These are phyloP conservation scores for Synergus gifuensis DNA, from an alignment of 2,888 invertebrate species.

Conservation along the genomic window DNA sequence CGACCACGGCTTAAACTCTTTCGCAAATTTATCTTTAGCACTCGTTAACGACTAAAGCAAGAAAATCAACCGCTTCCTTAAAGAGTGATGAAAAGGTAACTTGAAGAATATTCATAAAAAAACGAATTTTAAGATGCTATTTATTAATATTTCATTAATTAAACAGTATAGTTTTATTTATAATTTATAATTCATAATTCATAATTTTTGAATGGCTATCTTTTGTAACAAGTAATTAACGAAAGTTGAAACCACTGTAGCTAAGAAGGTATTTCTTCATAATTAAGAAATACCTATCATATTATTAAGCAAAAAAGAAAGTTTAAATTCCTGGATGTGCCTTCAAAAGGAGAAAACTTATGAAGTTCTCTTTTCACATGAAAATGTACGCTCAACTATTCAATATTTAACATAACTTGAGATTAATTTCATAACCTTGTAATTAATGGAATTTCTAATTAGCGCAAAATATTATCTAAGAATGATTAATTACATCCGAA, in stretches of 20 bases:
- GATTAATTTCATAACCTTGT: neutral
- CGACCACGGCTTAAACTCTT: neutral
- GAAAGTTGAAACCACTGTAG: conserved; percentile 55
- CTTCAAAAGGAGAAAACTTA: conserved; percentile 67
- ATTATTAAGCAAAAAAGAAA: conserved; percentile 56
- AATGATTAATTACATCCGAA: too few species aligned
- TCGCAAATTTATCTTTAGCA: conserved; percentile 18
- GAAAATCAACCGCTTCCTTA: neutral
- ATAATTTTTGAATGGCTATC: conserved; percentile 14
- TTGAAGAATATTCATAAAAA: too few species aligned
- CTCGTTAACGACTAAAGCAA: neutral
- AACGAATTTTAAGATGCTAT: too few species aligned
- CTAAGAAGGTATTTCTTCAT: conserved; percentile 62
- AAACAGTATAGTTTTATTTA: too few species aligned
- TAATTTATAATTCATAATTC: too few species aligned
- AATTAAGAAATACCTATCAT: conserved; percentile 68
- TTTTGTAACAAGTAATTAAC: conserved; percentile 65
- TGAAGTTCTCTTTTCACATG: conserved; percentile 22
- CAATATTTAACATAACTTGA: neutral
- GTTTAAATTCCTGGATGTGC: conserved; percentile 64
- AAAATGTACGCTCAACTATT: neutral
- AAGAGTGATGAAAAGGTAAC: neutral
- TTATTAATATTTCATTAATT: too few species aligned
- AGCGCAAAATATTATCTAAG: too few species aligned
- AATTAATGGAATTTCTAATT: neutral